Conservation (phyloP, 2,797 vertebrate species). For the Petrocephalus sullivani region DNA sequence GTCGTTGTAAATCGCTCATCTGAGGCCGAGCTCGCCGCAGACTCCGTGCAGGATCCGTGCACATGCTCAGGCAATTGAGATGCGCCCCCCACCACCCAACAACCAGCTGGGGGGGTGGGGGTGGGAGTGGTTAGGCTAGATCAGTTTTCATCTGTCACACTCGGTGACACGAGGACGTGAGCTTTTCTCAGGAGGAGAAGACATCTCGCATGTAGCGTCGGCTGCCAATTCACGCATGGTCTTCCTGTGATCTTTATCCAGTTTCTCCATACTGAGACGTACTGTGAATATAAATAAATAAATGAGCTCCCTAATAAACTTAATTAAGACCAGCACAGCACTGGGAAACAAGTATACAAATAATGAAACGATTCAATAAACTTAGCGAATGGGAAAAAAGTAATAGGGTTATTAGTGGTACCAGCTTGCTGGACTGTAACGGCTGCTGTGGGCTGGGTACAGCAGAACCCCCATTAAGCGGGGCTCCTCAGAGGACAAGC, state of each 20-base stretch:
- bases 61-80: not conserved
- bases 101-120: constrained; percentile 57
- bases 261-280: not conserved
- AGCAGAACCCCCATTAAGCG: not conserved
- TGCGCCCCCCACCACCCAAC: constrained; percentile 36
- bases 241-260: not conserved
- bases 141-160: constrained; percentile 70
- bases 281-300: not conserved
- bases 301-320: not conserved
- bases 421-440: not conserved
- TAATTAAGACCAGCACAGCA: not conserved
- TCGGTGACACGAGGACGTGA: constrained; percentile 65
- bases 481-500: not conserved
- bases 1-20: constrained; percentile 23
- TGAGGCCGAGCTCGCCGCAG: not conserved
- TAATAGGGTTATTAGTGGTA: not conserved
- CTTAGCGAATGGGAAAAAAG: not conserved
- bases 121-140: constrained; percentile 50
- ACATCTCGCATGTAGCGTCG: not conserved
- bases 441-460: not conserved
- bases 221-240: not conserved
- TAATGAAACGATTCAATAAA: not conserved
- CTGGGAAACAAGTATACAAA: not conserved
- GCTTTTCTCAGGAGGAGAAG: constrained; percentile 23
- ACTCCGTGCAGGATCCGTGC: not conserved